These are phyloP conservation scores for Pyrrhosoma nymphula DNA, from an alignment of 2,888 invertebrate species.

Conservation along the genomic window DNA sequence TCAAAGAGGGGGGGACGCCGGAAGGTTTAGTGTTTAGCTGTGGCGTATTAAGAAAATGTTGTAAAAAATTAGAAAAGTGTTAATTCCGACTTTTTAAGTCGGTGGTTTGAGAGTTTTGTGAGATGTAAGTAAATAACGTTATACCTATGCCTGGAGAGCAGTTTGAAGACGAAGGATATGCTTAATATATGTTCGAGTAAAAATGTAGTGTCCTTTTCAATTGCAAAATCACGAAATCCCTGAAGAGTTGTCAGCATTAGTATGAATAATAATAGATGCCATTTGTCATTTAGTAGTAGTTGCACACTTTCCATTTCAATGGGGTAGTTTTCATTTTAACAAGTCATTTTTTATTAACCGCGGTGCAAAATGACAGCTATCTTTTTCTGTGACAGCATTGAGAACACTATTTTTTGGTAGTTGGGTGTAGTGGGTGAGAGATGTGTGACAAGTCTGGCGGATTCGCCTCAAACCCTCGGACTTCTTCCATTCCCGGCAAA, in stretches of 20 bases:
- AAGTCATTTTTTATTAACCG: neutral
- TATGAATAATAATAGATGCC: neutral
- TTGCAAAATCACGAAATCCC: neutral
- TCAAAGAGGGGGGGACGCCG: neutral
- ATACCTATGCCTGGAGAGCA: neutral
- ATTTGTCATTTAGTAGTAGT: neutral
- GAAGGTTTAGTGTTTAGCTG: neutral
- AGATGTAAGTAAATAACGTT: neutral
- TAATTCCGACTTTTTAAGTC: no score
- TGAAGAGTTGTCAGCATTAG: neutral
- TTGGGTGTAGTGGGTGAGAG: conserved; percentile 87
- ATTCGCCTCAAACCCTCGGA: conserved; percentile 84
- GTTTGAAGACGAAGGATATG: neutral
- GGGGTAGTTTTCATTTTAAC: neutral
- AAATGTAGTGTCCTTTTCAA: neutral
- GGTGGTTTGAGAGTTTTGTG: neutral
- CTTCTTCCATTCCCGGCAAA: conserved; percentile 84
- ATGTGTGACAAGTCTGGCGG: conserved; percentile 86
- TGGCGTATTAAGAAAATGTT: neutral
- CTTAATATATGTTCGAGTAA: neutral
- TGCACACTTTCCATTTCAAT: neutral
- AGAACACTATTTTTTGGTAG: conserved; percentile 78
- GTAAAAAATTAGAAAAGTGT: no score
- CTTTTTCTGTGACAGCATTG: no score
- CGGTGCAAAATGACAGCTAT: no score